A percentile compares a stretch with the other conserved stretches of the same genome.
Evolutionary conservation across 2,888 invertebrate species (phyloP).

Genomic region (Leptodirus hochenwartii): DNA sequence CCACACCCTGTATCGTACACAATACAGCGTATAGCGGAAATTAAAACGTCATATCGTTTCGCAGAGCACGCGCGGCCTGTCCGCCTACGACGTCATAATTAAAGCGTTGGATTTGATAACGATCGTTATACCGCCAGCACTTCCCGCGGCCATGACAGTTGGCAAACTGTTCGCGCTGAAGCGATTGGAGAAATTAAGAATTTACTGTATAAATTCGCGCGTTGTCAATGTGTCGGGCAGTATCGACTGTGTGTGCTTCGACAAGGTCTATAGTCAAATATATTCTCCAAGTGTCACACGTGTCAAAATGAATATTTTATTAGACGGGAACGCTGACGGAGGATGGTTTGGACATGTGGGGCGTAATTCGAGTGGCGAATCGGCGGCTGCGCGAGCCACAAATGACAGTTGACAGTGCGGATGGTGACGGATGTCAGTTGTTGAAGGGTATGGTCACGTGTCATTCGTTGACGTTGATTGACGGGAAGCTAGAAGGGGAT

Average conservation of each 20-base stretch:
- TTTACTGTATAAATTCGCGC: slow-evolving; percentile 84
- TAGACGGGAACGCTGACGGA: slow-evolving; percentile 93
- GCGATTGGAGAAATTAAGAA: slow-evolving; percentile 53
- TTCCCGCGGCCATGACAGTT: slow-evolving; percentile 94
- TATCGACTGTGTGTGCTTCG: slow-evolving; percentile 76
- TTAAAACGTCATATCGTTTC: slow-evolving; percentile 12
- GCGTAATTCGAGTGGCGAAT: slow-evolving; percentile 47
- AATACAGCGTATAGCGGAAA: background rate
- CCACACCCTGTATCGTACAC: slow-evolving; percentile 1
- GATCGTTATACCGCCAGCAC: slow-evolving; percentile 84
- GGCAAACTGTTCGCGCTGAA: slow-evolving; percentile 83
- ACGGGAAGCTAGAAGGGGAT: slow-evolving; percentile 74
- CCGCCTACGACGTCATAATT: slow-evolving; percentile 44
- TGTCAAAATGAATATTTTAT: slow-evolving; percentile 11
- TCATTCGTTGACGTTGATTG: slow-evolving; percentile 79
- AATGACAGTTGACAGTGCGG: slow-evolving; percentile 16
- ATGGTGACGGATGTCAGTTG: slow-evolving; percentile 14
- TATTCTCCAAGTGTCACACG: background rate
- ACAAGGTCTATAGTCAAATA: slow-evolving; percentile 42
- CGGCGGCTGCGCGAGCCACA: slow-evolving; percentile 15
- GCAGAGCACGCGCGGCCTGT: slow-evolving; percentile 41
- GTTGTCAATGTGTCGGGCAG: slow-evolving; percentile 88
- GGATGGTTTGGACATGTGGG: slow-evolving; percentile 92
- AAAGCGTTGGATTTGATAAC: slow-evolving; percentile 85
- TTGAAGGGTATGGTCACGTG: slow-evolving; percentile 77